Evolutionary conservation across 2,888 invertebrate species (phyloP).

Genomic region (Perdita meconis): DNA sequence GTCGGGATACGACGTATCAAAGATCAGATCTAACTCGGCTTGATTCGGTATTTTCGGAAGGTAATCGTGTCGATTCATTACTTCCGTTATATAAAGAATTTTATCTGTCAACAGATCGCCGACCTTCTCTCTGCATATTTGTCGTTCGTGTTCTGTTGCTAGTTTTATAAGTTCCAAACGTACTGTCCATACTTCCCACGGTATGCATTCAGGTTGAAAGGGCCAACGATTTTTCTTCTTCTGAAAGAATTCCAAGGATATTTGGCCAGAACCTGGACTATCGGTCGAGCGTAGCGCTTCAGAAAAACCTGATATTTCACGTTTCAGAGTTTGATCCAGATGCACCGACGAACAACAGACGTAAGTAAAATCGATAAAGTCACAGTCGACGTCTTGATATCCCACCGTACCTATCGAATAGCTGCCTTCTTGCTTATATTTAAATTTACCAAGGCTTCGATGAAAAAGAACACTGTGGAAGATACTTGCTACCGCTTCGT

Average conservation of each 20-base stretch:
- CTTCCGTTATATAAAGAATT: conserved; percentile 96
- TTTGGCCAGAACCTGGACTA: conserved; percentile 90
- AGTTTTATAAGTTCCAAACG: conserved; percentile 94
- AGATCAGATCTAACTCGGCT: conserved; percentile 96
- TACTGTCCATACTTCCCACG: conserved; percentile 99
- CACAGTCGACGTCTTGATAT: conserved; percentile 98
- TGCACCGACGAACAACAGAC: conserved; percentile 96
- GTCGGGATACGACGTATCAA: conserved; percentile 96
- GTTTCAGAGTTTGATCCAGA: conserved; percentile 89
- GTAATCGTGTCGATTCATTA: conserved; percentile 98
- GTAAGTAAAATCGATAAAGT: conserved; percentile 98
- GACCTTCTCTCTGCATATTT: conserved; percentile 93
- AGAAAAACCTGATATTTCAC: conserved; percentile 91
- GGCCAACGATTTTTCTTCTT: conserved; percentile 94
- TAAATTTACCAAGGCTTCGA: conserved; percentile 96
- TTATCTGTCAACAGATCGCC: conserved; percentile 96
- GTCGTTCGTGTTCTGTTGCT: conserved; percentile 94
- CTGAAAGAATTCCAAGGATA: conserved; percentile 97
- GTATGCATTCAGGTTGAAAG: conserved; percentile 95
- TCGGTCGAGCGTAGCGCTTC: conserved; percentile 91
- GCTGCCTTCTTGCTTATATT: conserved; percentile 96
- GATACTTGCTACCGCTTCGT: conserved; percentile 95
- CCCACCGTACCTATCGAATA: conserved; percentile 98
- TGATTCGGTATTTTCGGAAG: conserved; percentile 97
- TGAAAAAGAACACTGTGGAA: conserved; percentile 97